A percentile compares a stretch with the other conserved stretches of the same genome.
Conservation (phyloP, 2,797 vertebrate genomes). For the Ammospiza maritima region DNA sequence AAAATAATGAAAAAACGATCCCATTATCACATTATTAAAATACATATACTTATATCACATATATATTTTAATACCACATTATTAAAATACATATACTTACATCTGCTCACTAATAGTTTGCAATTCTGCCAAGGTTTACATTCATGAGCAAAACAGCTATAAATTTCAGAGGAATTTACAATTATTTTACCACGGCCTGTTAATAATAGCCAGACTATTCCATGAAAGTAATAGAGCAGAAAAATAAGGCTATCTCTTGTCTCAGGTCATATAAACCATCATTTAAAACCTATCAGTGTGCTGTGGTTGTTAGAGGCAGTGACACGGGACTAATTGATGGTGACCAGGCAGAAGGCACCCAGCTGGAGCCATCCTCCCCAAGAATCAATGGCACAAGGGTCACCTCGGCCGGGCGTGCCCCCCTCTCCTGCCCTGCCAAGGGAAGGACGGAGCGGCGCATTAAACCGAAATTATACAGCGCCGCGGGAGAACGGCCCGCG, state of each 20-base stretch:
- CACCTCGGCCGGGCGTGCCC: slow-evolving; percentile 17
- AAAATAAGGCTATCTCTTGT: slow-evolving; percentile 11
- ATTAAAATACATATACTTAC: background rate
- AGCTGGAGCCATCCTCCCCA: slow-evolving; percentile 37
- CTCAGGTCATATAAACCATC: slow-evolving; percentile 47
- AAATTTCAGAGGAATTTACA: slow-evolving; percentile 10
- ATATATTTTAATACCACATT: background rate
- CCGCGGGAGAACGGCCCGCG: background rate
- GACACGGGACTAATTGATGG: slow-evolving; percentile 49
- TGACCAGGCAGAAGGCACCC: slow-evolving; percentile 45
- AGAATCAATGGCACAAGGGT: slow-evolving; percentile 70
- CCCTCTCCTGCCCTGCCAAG: background rate
- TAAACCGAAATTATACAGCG: background rate
- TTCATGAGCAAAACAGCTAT: background rate
- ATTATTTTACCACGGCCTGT: slow-evolving; percentile 9
- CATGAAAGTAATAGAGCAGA: slow-evolving; percentile 22
- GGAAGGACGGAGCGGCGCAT: background rate
- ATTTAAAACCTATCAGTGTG: slow-evolving; percentile 43
- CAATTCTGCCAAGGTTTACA: background rate
- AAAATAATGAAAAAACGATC: background rate
- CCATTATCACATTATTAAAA: background rate
- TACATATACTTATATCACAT: background rate
- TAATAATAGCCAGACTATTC: slow-evolving; percentile 28
- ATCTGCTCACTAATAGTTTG: background rate
- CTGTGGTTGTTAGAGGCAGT: slow-evolving; percentile 45